phyloP scores from a whole-genome alignment of 2,888 invertebrate species.

The Alloscopus bannaensis region DNA sequence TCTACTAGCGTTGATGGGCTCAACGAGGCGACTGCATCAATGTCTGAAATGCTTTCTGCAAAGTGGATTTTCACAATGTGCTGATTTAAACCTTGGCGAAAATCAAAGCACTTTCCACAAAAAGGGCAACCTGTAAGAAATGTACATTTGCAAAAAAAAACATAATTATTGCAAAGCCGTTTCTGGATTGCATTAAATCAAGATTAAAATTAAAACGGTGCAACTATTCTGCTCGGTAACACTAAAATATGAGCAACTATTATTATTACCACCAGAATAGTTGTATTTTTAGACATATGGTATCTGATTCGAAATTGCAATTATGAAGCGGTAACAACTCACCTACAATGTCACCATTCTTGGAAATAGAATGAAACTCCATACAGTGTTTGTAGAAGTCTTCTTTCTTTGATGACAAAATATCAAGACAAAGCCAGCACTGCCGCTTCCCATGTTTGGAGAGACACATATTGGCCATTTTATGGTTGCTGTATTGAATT shows the following conservation, averaged over 20 bases:
- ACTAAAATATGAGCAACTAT: too few relatives aligned
- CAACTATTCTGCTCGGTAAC: too few relatives aligned
- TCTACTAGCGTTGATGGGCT: constrained; percentile 40
- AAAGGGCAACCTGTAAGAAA: constrained; percentile 41
- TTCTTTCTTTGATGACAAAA: constrained; percentile 47
- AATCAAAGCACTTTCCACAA: constrained; percentile 48
- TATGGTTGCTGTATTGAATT: constrained; percentile 41
- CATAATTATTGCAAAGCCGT: too few relatives aligned
- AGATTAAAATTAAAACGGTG: too few relatives aligned
- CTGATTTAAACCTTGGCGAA: constrained; percentile 58
- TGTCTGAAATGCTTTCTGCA: constrained; percentile 35
- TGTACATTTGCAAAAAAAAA: neutral
- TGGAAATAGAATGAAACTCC: constrained; percentile 29
- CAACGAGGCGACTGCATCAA: constrained; percentile 27
- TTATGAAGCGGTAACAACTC: too few relatives aligned
- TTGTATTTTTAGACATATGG: neutral
- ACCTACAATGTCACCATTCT: constrained; percentile 27
- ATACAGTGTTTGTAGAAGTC: constrained; percentile 41
- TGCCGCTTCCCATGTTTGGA: constrained; percentile 51
- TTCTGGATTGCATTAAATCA: too few relatives aligned
- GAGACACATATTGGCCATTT: constrained; percentile 48
- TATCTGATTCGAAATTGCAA: too few relatives aligned
- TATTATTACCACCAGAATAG: neutral
- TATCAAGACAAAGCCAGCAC: constrained; percentile 52
- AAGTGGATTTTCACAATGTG: constrained; percentile 60